Base-by-base conservation (phyloP, 2,113 vertebrate species). In the Poeciliopsis occidentalis region DNA sequence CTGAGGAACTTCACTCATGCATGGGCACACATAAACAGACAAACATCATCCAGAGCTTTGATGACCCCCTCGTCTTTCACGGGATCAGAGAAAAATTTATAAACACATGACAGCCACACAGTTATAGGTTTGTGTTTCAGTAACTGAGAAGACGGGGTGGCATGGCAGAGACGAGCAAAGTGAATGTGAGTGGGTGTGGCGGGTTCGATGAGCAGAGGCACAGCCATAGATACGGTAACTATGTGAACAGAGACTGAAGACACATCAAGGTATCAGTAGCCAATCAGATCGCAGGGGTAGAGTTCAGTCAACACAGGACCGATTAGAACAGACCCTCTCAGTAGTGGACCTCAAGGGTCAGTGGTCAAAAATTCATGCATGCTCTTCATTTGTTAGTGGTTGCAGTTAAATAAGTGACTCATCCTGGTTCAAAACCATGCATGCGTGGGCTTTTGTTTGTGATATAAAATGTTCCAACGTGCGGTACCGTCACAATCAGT, bases 191-290 rank as follows among this genome's bases (percentile, higher is more conserved):
- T 88, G 82, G 84, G 87, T 87, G 90, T 87, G 89, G 90, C 86
- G 85, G 85, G 85, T 74, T 83, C 87, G 85, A 92, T 81, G 77
- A 89, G 76, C 62, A 24, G 71, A 90, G 83, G 87, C 75, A 74
- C 78, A 85, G 90, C 88, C 91, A 86, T 92, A 92, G 88, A 85
- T 91, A 91, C 90, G 78, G 91, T 91, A 91, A 92, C 87, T 89
- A 93, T 92, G 89, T 87, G 86, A 92, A 85, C 90, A 82, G 81
- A 88, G 85, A 78, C 73, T 30, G 29, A 75, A 87, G 78, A 85
- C 79, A 81, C 83, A 82, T 78, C 73, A 86, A 85, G 75, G 80
- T 80, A 83, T 74, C 76, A 87, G 69, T 79, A 84, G 76, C 87
- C 90, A 91, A 91, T 90, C 83, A 83, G 87, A 64, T 73, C 27